Conservation (phyloP, 2,797 vertebrate genomes). For the Spinus pinus region DNA sequence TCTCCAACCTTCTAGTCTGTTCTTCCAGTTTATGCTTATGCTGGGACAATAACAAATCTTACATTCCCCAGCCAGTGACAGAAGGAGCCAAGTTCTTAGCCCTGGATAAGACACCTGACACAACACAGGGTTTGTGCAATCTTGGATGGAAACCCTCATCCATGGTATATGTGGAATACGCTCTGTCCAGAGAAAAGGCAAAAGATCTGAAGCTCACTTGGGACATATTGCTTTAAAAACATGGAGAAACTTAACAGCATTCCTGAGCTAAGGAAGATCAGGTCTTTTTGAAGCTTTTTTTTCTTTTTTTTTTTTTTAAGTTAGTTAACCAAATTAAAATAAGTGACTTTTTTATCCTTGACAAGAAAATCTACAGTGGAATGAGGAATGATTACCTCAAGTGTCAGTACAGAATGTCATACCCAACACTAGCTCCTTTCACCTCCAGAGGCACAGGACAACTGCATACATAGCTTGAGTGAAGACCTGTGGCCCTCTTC, state of each 20-base stretch:
- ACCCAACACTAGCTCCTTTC: neutral
- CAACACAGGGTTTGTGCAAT: neutral
- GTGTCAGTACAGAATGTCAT: neutral
- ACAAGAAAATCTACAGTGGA: neutral
- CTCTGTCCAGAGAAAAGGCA: neutral
- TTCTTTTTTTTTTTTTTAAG: neutral
- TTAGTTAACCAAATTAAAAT: neutral
- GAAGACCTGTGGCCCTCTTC: neutral
- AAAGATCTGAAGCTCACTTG: neutral
- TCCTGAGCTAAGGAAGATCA: neutral
- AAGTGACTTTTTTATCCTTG: neutral
- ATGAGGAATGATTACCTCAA: neutral
- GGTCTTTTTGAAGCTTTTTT: accelerated
- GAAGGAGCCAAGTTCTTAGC: neutral
- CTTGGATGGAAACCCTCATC: neutral
- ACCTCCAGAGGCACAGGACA: neutral
- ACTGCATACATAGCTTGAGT: neutral
- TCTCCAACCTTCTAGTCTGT: neutral
- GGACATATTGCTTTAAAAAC: neutral
- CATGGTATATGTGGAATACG: neutral
- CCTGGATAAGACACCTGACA: neutral
- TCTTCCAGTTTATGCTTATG: neutral
- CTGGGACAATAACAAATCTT: neutral
- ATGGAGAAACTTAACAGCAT: neutral
- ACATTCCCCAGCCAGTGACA: neutral